phyloP scores from a whole-genome alignment of 2,113 vertebrate genomes.

The Sterrhoptilus dennistouni region DNA sequence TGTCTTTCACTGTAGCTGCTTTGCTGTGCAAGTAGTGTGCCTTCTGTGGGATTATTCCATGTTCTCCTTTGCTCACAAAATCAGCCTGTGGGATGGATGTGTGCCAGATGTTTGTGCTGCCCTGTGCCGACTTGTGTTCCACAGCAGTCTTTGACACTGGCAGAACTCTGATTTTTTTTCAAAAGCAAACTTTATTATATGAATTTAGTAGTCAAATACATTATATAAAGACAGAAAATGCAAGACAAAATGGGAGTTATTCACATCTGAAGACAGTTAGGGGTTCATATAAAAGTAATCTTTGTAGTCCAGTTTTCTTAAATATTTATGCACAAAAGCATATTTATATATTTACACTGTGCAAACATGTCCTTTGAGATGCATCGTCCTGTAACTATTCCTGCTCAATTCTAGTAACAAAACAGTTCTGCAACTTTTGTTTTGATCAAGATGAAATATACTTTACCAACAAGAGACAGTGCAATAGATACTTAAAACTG shows the following conservation, averaged over 20 bases:
- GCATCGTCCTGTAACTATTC: not conserved
- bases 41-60: not conserved
- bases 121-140: not conserved
- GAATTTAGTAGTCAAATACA: conserved; percentile 54
- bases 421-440: not conserved
- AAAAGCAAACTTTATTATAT: conserved; percentile 72
- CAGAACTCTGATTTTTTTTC: not conserved
- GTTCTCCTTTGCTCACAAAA: not conserved
- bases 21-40: not conserved
- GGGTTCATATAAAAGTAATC: conserved; percentile 66
- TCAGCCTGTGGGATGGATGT: not conserved
- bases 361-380: conserved; percentile 26
- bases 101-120: not conserved
- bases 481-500: not conserved
- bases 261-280: conserved; percentile 54
- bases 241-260: conserved; percentile 22
- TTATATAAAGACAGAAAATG: conserved; percentile 55
- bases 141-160: not conserved
- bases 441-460: not conserved
- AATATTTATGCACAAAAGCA: conserved; percentile 72
- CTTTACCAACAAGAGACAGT: not conserved
- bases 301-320: conserved; percentile 72
- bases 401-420: not conserved
- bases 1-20: not conserved
- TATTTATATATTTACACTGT: conserved; percentile 67